These are phyloP conservation scores for Peribatodes rhomboidaria DNA, from an alignment of 2,888 invertebrate genomes.

Conservation along the genomic window DNA sequence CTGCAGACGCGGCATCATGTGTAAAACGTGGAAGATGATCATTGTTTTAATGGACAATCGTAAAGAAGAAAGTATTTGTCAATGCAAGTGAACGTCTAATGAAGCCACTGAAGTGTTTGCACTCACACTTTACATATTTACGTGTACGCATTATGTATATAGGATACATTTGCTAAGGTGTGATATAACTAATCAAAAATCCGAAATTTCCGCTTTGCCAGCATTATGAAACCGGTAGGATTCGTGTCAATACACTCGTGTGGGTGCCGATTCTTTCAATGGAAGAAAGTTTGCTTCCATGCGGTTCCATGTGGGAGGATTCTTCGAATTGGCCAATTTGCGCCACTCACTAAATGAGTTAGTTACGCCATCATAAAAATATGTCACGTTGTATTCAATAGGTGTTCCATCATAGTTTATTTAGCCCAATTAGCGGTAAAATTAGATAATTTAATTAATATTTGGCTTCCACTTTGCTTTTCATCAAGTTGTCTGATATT, in stretches of 20 bases:
- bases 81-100: slow-evolving; percentile 35
- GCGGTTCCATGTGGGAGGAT: slow-evolving; percentile 56
- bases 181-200: slow-evolving; percentile 73
- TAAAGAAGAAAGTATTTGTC: slow-evolving; percentile 41
- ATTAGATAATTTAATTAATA: slow-evolving; percentile 42
- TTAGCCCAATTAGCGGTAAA: slow-evolving; percentile 42
- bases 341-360: slow-evolving; percentile 4
- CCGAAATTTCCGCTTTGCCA: slow-evolving; percentile 71
- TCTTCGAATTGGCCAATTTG: slow-evolving; percentile 61
- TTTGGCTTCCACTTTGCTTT: slow-evolving; percentile 52
- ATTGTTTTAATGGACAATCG: slow-evolving; percentile 43
- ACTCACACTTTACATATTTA: slow-evolving; percentile 52
- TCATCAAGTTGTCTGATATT: slow-evolving; percentile 69
- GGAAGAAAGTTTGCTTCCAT: slow-evolving; percentile 73
- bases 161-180: slow-evolving; percentile 52
- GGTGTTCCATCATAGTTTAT: slow-evolving; percentile 27
- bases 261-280: slow-evolving; percentile 75
- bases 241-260: slow-evolving; percentile 71
- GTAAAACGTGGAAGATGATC: slow-evolving; percentile 32
- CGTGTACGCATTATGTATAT: slow-evolving; percentile 53
- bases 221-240: slow-evolving; percentile 77
- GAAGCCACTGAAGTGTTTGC: slow-evolving; percentile 30
- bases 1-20: slow-evolving; percentile 50
- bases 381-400: slow-evolving; percentile 11
- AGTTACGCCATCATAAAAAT: slow-evolving; percentile 22